Conservation (phyloP, 2,113 vertebrate genomes). For the Ictidomys tridecemlineatus region DNA sequence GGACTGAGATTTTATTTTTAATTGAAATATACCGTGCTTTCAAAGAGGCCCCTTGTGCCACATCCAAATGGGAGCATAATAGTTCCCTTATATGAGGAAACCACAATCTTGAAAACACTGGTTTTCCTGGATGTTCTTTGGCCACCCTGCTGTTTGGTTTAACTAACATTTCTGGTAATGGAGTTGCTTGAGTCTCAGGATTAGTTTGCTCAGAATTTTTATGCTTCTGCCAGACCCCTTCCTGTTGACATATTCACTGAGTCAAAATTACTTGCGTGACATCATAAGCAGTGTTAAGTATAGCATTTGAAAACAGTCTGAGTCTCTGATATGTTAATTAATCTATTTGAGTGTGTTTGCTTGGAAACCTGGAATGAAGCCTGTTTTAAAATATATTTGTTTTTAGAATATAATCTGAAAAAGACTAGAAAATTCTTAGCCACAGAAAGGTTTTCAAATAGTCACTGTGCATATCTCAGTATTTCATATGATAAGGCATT, state of each 20-base stretch:
- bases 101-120: constrained; percentile 72
- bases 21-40: constrained; percentile 33
- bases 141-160: constrained; percentile 76
- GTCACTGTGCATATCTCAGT: constrained; percentile 7
- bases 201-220: constrained; percentile 77
- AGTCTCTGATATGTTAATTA: constrained; percentile 55
- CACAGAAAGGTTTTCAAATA: constrained; percentile 8
- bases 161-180: constrained; percentile 82
- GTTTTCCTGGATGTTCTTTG: constrained; percentile 78
- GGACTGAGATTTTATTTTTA: not conserved
- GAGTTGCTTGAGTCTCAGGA: constrained; percentile 81
- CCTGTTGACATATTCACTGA: constrained; percentile 83
- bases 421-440: not conserved
- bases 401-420: constrained; percentile 59
- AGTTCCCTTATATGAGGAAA: constrained; percentile 79
- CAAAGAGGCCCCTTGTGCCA: constrained; percentile 72
- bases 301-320: constrained; percentile 62
- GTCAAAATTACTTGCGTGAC: constrained; percentile 71
- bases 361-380: constrained; percentile 63
- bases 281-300: constrained; percentile 67
- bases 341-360: constrained; percentile 67
- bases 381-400: constrained; percentile 59
- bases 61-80: constrained; percentile 74
- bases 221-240: constrained; percentile 81
- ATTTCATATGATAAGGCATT: not conserved